Conservation (phyloP, 2,888 invertebrate species). For the Amorpha juglandis region DNA sequence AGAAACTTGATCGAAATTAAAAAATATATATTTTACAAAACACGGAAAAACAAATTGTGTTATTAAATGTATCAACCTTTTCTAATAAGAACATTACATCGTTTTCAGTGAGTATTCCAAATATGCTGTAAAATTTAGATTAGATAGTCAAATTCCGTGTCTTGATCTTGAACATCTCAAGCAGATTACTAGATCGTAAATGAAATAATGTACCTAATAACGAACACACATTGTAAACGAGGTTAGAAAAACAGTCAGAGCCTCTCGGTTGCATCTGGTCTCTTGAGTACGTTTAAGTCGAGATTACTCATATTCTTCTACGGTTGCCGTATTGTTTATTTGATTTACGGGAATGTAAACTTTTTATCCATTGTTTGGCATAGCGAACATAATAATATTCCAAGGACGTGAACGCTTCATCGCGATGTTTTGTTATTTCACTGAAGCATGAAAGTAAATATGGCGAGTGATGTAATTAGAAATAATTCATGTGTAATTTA, state of each 20-base stretch:
- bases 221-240: too few species aligned
- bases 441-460: not conserved
- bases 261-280: not conserved
- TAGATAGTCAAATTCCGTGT: not conserved
- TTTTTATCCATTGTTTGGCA: not conserved
- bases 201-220: too few species aligned
- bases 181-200: too few species aligned
- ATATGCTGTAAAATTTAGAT: not conserved
- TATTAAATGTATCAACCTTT: too few species aligned
- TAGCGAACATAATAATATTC: not conserved
- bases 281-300: not conserved
- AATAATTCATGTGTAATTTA: not conserved
- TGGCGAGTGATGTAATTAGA: not conserved
- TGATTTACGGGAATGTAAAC: not conserved
- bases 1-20: too few species aligned
- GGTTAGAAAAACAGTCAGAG: not conserved
- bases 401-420: not conserved
- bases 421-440: not conserved
- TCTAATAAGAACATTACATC: too few species aligned
- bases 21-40: not conserved
- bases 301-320: not conserved
- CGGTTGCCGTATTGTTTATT: not conserved
- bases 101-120: too few species aligned
- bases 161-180: too few species aligned
- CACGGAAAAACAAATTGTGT: not conserved